Percentiles rank a stretch among this genome's conserved stretches.
These are phyloP conservation scores for Olivierus martensii DNA, from an alignment of 1,140 invertebrate genomes.

Conservation along the genomic window DNA sequence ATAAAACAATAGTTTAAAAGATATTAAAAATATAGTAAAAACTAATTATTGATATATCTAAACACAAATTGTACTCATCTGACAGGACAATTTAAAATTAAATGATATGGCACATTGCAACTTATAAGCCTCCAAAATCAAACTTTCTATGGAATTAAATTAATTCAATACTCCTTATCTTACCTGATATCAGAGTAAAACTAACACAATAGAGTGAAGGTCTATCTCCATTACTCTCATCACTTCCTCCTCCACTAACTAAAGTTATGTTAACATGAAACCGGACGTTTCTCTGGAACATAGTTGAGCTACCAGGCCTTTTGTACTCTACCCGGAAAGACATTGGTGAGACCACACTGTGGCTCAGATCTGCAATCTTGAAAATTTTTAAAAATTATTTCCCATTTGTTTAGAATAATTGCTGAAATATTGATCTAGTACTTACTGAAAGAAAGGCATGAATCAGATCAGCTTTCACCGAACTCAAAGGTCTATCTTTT, in stretches of 20 bases:
- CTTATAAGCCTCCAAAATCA: too few species aligned
- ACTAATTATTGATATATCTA: too few species aligned
- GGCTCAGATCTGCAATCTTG: slow-evolving; percentile 93
- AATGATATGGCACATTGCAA: too few species aligned
- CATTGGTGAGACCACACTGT: slow-evolving; percentile 92
- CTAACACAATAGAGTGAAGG: slow-evolving; percentile 85
- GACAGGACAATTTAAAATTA: too few species aligned
- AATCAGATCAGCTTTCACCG: slow-evolving; percentile 95
- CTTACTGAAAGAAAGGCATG: slow-evolving; percentile 93
- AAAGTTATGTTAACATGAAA: slow-evolving; percentile 64
- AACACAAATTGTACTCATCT: too few species aligned
- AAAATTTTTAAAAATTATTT: not conserved
- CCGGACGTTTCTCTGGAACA: slow-evolving; percentile 94
- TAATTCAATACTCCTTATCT: slow-evolving; percentile 22
- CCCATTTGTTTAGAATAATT: too few species aligned
- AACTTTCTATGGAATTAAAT: too few species aligned
- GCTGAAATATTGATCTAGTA: too few species aligned
- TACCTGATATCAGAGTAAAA: slow-evolving; percentile 86
- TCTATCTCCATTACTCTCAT: slow-evolving; percentile 28
- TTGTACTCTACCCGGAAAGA: slow-evolving; percentile 97
- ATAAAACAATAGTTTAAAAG: not conserved
- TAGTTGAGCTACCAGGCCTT: slow-evolving; percentile 60
- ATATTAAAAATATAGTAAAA: too few species aligned
- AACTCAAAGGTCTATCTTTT: slow-evolving; percentile 85
- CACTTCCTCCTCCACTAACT: slow-evolving; percentile 20